Evolutionary conservation across 2,113 vertebrate species (phyloP), one percentile per base, ranked within the genome.

Genomic region (Ornithorhynchus anatinus): DNA sequence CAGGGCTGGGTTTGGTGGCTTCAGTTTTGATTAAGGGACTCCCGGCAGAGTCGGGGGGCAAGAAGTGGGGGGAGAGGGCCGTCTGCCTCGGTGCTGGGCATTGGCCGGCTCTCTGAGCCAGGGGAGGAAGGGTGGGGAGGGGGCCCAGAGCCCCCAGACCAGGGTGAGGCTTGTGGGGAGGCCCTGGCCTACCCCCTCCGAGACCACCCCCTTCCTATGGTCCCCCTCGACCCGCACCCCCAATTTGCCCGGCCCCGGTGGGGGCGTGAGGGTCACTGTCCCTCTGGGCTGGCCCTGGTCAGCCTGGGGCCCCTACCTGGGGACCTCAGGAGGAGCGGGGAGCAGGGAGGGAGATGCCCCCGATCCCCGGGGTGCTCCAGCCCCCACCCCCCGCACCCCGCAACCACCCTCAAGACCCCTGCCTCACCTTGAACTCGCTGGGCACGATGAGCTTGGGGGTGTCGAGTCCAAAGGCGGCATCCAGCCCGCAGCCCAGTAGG

Each of bases 381-480:
- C 27, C 50, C 27, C 43, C 48, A 22, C 8, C 9, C 23, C 22
- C 6, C 20, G 6, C 3, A 27, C n/a, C n/a, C n/a, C n/a, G n/a
- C n/a, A n/a, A n/a, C n/a, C n/a, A n/a, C 17, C 53, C 27, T 10
- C 25, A 29, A 20, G 7, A 23, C 31, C 36, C 54, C 44, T 8
- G 19, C 7, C 84, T 89, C 62, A 95, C 94, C 94, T 95, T 92
- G 73, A 95, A 88, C 59, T 93, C 85, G 0, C 58, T 90, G 77
- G 94, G 94, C 39, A 95, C 84, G 2, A 82, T 80, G 57, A 95
- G 92, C 72, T 95, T 95, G 14, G 93, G 94, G 1, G 92, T 95
- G 59, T 93, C 90, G 47, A 94, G 70, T 40, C 92, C 94, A 74
- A 94, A 75, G 45, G 77, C 14, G 4, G 89, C 80, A 17, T 95